These are phyloP conservation scores for Diaphora mendica DNA, from an alignment of 2,888 invertebrate species.

Conservation along the genomic window DNA sequence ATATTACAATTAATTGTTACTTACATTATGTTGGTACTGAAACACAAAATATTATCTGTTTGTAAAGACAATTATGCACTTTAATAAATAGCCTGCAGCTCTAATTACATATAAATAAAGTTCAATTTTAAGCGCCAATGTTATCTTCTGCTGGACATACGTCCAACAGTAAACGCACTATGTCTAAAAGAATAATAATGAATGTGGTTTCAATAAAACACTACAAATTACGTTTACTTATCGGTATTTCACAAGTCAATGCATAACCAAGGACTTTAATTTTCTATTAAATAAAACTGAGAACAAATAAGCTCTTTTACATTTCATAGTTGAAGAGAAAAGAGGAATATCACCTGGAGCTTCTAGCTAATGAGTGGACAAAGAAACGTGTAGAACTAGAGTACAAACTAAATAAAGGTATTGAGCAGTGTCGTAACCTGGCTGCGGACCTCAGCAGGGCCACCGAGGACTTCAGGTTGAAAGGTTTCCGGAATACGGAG, in stretches of 20 bases:
- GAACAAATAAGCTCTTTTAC: neutral
- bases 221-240: neutral
- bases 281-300: too few species aligned
- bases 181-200: too few species aligned
- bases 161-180: too few species aligned
- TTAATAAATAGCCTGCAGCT: neutral
- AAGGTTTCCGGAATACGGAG: slow-evolving; percentile 82
- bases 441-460: slow-evolving; percentile 87
- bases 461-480: slow-evolving; percentile 85
- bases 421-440: slow-evolving; percentile 87
- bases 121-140: neutral
- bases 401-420: slow-evolving; percentile 83
- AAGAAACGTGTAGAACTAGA: slow-evolving; percentile 85
- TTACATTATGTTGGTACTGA: neutral
- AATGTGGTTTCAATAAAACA: too few species aligned
- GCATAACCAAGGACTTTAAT: too few species aligned
- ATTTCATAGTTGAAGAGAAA: slow-evolving; percentile 82
- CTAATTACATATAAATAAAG: neutral
- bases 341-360: slow-evolving; percentile 84
- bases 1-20: neutral
- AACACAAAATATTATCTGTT: neutral
- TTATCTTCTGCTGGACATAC: too few species aligned
- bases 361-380: slow-evolving; percentile 86
- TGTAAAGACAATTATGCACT: neutral
- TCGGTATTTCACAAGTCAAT: neutral